Conservation (phyloP, 1,140 invertebrate genomes). For the Pristionchus pacificus region DNA sequence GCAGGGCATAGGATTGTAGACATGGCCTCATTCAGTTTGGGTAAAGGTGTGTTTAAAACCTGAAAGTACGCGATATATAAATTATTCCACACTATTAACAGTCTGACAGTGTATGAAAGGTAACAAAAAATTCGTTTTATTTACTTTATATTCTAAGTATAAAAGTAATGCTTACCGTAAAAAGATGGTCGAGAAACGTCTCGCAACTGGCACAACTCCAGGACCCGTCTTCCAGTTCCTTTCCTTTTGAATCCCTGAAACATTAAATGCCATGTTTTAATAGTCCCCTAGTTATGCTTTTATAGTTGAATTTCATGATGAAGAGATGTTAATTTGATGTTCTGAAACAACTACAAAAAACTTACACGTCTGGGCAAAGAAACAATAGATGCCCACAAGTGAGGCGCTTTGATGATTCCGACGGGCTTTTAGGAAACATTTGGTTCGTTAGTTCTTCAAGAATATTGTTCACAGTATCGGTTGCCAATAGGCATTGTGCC, state of each 20-base stretch:
- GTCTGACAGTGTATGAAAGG: too few relatives aligned
- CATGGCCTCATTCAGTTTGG: neutral
- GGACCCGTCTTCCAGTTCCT: neutral
- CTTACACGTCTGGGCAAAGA: conserved; percentile 2
- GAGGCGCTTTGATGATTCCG: neutral
- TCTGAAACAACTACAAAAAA: conserved; percentile 1
- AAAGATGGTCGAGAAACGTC: neutral
- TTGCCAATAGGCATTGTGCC: neutral
- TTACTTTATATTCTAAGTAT: too few relatives aligned
- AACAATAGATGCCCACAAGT: conserved; percentile 1
- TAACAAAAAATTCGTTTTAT: too few relatives aligned
- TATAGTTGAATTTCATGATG: conserved; percentile 6
- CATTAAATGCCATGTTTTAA: too few relatives aligned
- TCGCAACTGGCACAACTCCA: neutral
- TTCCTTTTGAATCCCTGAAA: conserved; percentile 6
- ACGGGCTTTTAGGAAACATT: neutral
- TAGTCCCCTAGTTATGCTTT: too few relatives aligned
- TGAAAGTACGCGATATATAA: neutral
- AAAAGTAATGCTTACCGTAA: conserved; percentile 6
- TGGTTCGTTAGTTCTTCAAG: neutral
- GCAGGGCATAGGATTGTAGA: conserved; percentile 4
- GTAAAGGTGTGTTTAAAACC: conserved; percentile 3
- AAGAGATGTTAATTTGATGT: conserved; percentile 1
- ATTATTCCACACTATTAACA: too few relatives aligned
- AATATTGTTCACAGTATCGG: neutral